Percentiles rank a stretch among this genome's conserved stretches.
Evolutionary conservation across 2,888 invertebrate species (phyloP).

Genomic region (Siphlonurus alternatus): DNA sequence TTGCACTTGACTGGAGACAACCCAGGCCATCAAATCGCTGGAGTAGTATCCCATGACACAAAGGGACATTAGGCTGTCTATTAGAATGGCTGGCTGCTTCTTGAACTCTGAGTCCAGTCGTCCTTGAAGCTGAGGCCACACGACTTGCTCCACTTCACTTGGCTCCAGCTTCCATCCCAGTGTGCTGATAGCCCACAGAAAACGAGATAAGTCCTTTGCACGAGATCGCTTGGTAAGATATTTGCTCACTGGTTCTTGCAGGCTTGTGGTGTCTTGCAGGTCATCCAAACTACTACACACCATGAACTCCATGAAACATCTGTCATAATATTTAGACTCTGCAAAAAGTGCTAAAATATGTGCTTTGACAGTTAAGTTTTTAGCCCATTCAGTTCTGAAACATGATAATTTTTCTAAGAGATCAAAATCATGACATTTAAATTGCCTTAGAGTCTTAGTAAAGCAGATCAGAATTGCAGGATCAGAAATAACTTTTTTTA

Average conservation of each 20-base stretch:
- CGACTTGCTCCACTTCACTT: background rate
- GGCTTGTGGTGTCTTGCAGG: slow-evolving; percentile 18
- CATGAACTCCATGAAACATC: slow-evolving; percentile 20
- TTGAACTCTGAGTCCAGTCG: slow-evolving; percentile 15
- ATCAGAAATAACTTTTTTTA: slow-evolving; percentile 23
- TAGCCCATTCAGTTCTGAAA: slow-evolving; percentile 20
- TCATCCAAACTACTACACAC: slow-evolving; percentile 14
- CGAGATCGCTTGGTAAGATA: slow-evolving; percentile 18
- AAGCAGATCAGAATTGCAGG: slow-evolving; percentile 25
- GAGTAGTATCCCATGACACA: slow-evolving; percentile 27
- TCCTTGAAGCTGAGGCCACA: slow-evolving; percentile 6
- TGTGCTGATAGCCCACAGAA: slow-evolving; percentile 27
- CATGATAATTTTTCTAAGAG: slow-evolving; percentile 6
- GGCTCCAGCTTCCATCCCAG: slow-evolving; percentile 20
- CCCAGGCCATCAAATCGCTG: slow-evolving; percentile 18
- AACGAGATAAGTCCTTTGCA: slow-evolving; percentile 28
- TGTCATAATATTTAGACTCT: slow-evolving; percentile 24
- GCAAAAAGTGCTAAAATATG: slow-evolving; percentile 29
- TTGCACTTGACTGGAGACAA: background rate
- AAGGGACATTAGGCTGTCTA: slow-evolving; percentile 25
- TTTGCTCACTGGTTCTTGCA: background rate
- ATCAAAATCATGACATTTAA: slow-evolving; percentile 8
- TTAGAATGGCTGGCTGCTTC: slow-evolving; percentile 19
- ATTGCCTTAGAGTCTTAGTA: slow-evolving; percentile 25
- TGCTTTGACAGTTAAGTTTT: slow-evolving; percentile 23